Base-by-base conservation (phyloP, 2,797 vertebrate species). In the Ceryle rudis region DNA sequence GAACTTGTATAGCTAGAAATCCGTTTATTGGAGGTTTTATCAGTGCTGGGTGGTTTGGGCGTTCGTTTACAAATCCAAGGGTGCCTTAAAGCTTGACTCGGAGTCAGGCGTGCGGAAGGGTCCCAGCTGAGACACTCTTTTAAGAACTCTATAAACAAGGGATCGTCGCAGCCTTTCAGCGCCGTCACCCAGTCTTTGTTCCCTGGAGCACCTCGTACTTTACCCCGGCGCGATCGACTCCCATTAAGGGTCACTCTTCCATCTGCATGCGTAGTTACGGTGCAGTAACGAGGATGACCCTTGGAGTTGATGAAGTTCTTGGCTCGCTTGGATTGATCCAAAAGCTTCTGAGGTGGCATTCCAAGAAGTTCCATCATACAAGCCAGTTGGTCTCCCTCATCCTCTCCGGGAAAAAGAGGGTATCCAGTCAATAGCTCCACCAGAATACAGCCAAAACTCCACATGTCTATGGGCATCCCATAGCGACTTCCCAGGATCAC, bases 241-340 rank as follows among this genome's bases (percentile, higher is more conserved):
- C 99, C 99, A 0, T 97, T 98, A 11, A 99, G 98, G 79, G 99
- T 98, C 11, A 98, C 98, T 78, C 98, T 98, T 35, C 99, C 99
- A 0, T 99, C 99, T 5, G 98, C 96, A 42, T 99, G 99, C 0
- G 98, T 99, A 51, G 98, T 98, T 61, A 98, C 97, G 1, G 98
- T 99, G 86, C 99, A 99, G 98, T 99, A 99, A 54, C 99, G 99
- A 10, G 99, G 99, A 41, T 99, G 98, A 62, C 99, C 99, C 97
- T 99, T 99, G 55, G 99, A 99, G 97, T 98, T 99, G 97, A 99
- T 99, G 93, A 99, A 99, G 98, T 99, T 99, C 98, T 99, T 99
- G 96, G 99, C 98, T 92, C 99, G 97, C 67, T 99, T 99, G 95
- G 99, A 98, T 89, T 99, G 99, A 71, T 99, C 99, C 96, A 99